These are phyloP conservation scores for Corythornis vintsioides DNA, from an alignment of 2,113 vertebrate genomes.

Conservation along the genomic window DNA sequence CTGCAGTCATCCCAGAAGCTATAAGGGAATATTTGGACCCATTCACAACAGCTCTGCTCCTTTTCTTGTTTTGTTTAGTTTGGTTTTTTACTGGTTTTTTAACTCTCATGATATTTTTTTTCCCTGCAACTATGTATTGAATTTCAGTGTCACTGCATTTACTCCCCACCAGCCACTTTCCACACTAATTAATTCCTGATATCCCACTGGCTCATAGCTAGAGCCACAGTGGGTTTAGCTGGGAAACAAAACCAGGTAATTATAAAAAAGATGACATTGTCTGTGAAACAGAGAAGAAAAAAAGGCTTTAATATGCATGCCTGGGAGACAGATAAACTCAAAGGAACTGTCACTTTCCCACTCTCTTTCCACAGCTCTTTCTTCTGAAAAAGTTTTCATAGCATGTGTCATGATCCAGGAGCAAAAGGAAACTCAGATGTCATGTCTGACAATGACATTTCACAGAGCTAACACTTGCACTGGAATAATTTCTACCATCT, in stretches of 20 bases:
- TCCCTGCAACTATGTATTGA: not conserved
- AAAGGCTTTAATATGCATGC: not conserved
- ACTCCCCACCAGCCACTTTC: not conserved
- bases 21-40: not conserved
- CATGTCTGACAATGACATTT: conserved; percentile 14
- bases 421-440: not conserved
- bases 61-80: not conserved
- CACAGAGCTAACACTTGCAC: not conserved
- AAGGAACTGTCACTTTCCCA: not conserved
- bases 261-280: not conserved
- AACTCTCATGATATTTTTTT: not conserved
- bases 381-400: not conserved
- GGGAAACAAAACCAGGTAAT: not conserved
- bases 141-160: not conserved
- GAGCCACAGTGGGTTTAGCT: not conserved
- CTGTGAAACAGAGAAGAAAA: not conserved
- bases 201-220: not conserved
- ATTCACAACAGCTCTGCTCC: not conserved
- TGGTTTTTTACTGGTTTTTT: not conserved
- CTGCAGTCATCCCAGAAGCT: not conserved
- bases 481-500: not conserved
- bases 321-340: not conserved
- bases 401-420: not conserved
- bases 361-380: not conserved
- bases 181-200: not conserved